Conservation (phyloP, 1,140 invertebrate genomes). For the Papilio polytes region DNA sequence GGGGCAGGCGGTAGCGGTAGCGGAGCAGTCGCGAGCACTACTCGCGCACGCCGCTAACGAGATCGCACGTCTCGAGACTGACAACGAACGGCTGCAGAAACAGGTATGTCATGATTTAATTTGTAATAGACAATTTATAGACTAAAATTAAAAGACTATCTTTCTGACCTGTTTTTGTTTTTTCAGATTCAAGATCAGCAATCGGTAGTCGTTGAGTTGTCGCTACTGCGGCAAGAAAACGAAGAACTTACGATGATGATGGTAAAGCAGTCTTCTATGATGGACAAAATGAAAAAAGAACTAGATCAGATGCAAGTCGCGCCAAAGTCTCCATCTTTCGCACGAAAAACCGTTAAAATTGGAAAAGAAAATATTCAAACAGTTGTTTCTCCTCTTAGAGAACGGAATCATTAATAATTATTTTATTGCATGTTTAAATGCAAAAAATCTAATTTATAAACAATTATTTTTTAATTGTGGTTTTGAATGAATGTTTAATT, state of each 20-base stretch:
- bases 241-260: slow-evolving; percentile 73
- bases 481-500: slow-evolving; percentile 40
- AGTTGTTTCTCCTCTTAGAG: slow-evolving; percentile 70
- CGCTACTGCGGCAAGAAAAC: slow-evolving; percentile 76
- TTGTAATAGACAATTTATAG: too few species aligned
- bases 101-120: slow-evolving; percentile 53
- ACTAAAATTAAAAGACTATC: too few species aligned
- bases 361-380: slow-evolving; percentile 76
- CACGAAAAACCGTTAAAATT: slow-evolving; percentile 70
- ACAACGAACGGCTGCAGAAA: slow-evolving; percentile 67
- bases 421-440: slow-evolving; percentile 28
- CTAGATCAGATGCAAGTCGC: slow-evolving; percentile 60
- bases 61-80: slow-evolving; percentile 63
- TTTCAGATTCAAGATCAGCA: slow-evolving; percentile 78
- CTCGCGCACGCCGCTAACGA: slow-evolving; percentile 68
- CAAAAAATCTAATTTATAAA: slow-evolving; percentile 44
- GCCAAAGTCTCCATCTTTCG: slow-evolving; percentile 72
- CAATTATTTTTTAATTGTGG: slow-evolving; percentile 33
- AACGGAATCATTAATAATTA: slow-evolving; percentile 70
- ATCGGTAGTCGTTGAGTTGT: slow-evolving; percentile 76
- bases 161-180: background rate
- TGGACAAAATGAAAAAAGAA: slow-evolving; percentile 77
- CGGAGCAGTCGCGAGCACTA: slow-evolving; percentile 67
- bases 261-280: slow-evolving; percentile 73
- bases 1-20: slow-evolving; percentile 66